phyloP scores from a whole-genome alignment of 2,113 vertebrate genomes.

The Malurus elegans region DNA sequence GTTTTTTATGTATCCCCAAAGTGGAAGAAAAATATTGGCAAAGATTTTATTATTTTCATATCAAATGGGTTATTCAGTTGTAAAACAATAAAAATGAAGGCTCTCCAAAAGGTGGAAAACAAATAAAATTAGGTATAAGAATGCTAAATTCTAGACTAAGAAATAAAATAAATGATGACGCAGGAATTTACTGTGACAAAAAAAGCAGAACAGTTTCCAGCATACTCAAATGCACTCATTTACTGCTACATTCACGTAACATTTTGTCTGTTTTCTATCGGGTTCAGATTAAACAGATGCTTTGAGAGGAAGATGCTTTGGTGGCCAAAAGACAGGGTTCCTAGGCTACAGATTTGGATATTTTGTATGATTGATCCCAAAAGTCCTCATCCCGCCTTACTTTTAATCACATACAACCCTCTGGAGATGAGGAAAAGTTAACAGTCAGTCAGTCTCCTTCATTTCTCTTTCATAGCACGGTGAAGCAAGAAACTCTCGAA shows the following conservation, averaged over 20 bases:
- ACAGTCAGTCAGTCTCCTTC: neutral
- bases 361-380: neutral
- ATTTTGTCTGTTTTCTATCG: neutral
- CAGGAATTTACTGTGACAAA: neutral
- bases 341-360: neutral
- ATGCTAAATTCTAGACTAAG: neutral
- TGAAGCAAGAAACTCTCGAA: neutral
- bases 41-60: neutral
- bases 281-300: neutral
- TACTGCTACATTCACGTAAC: neutral
- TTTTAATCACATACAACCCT: conserved; percentile 5
- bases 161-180: neutral
- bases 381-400: neutral
- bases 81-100: neutral
- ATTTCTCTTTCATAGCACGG: neutral
- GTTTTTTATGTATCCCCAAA: neutral
- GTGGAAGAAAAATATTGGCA: neutral
- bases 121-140: neutral
- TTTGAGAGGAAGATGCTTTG: neutral
- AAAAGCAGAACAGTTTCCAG: neutral
- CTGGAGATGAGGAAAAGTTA: neutral
- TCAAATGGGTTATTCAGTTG: neutral
- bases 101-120: neutral
- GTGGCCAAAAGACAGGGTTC: neutral
- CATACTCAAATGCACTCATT: neutral